phyloP scores from a whole-genome alignment of 2,797 vertebrate genomes.

The Thripadectes ignobilis region DNA sequence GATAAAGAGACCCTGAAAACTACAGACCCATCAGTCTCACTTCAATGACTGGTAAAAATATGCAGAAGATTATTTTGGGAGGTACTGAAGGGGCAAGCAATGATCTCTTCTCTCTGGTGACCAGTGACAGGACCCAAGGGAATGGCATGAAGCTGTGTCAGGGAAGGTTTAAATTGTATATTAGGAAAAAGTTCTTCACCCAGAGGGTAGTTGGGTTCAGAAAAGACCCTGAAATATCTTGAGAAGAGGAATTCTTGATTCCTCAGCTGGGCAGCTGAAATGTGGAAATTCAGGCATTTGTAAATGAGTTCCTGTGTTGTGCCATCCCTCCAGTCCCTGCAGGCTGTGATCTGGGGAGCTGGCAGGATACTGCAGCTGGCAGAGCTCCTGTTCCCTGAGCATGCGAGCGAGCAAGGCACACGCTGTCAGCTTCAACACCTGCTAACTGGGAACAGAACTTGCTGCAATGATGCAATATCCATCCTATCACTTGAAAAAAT shows the following conservation, averaged over 20 bases:
- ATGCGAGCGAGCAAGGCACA: not conserved
- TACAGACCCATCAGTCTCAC: not conserved
- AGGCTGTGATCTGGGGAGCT: constrained; percentile 3
- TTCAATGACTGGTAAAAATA: not conserved
- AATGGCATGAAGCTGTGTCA: not conserved
- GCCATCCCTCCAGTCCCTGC: not conserved
- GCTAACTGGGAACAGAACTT: not conserved
- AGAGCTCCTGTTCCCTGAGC: constrained; percentile 6
- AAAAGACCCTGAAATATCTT: not conserved
- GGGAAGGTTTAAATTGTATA: not conserved
- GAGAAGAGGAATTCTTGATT: not conserved
- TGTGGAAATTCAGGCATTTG: not conserved
- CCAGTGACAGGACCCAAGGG: not conserved
- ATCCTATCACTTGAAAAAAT: not conserved
- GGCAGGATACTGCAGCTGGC: constrained; percentile 28
- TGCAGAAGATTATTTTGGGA: not conserved
- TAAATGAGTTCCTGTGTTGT: not conserved
- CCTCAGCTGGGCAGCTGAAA: not conserved
- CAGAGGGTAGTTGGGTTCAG: not conserved
- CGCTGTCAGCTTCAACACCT: not conserved
- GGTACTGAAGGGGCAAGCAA: not conserved
- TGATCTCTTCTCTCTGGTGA: not conserved
- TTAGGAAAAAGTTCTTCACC: not conserved
- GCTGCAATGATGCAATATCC: not conserved
- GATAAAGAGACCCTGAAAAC: not conserved